phyloP scores from a whole-genome alignment of 30 jellyfish, hydroid and myxozoan species.

The Turritopsis rubra region DNA sequence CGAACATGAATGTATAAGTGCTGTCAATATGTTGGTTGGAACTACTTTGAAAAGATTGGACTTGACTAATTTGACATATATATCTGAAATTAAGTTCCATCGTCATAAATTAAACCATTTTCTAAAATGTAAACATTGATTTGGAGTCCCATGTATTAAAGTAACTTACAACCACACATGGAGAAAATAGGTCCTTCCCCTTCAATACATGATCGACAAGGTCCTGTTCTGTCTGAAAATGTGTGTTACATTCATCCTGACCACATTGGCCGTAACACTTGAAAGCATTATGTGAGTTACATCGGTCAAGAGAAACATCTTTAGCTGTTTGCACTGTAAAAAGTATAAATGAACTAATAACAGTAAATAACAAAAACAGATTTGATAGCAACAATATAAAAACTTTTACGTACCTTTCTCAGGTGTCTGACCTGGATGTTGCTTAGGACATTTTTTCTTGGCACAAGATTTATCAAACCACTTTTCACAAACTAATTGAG shows the following conservation, averaged over 20 bases:
- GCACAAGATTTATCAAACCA: conserved; percentile 49
- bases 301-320: conserved; percentile 27
- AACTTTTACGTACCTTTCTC: neutral
- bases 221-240: conserved; percentile 28
- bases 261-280: conserved; percentile 57
- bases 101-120: no score
- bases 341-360: neutral
- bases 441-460: conserved; percentile 23
- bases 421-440: conserved; percentile 40
- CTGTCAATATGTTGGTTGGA: no score
- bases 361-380: neutral
- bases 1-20: no score
- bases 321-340: neutral
- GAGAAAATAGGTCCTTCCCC: conserved; percentile 14
- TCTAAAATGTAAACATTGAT: no score
- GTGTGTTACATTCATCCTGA: conserved; percentile 31
- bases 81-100: no score
- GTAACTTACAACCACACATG: conserved; percentile 9
- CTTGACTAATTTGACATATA: no score
- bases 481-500: conserved; percentile 17
- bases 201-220: conserved; percentile 28
- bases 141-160: no score
- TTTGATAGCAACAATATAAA: neutral
- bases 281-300: conserved; percentile 37
- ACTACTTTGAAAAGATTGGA: no score